A percentile compares a stretch with the other conserved stretches of the same genome.
These are phyloP conservation scores for Agapostemon virescens DNA, from an alignment of 2,888 invertebrate species.

Conservation along the genomic window DNA sequence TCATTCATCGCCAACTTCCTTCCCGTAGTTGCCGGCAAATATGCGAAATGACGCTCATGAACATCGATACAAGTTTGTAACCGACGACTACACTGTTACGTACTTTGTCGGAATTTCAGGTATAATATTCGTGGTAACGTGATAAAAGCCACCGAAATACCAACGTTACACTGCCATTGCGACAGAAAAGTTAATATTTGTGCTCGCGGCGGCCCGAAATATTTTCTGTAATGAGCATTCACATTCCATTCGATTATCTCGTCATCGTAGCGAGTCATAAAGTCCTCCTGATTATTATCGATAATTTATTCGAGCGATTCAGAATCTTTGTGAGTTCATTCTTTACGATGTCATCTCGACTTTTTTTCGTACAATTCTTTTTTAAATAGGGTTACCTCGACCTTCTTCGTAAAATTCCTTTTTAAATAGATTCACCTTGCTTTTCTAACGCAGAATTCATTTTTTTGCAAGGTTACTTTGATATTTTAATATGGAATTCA, in stretches of 20 bases:
- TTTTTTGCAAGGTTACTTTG: no score
- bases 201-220: not conserved
- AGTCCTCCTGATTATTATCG: not conserved
- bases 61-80: conserved; percentile 34
- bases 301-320: no score
- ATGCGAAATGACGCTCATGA: conserved; percentile 23
- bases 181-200: conserved; percentile 8
- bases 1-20: conserved; percentile 25
- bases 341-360: no score
- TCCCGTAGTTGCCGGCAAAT: conserved; percentile 18
- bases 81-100: conserved; percentile 12
- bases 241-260: not conserved
- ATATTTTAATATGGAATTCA: no score
- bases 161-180: conserved; percentile 3
- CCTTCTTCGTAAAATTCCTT: no score
- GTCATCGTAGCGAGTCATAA: not conserved
- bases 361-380: no score
- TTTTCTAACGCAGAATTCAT: no score
- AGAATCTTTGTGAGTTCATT: no score
- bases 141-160: conserved; percentile 6
- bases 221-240: not conserved
- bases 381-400: no score
- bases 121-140: conserved; percentile 15
- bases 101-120: conserved; percentile 32
- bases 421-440: no score